These are phyloP conservation scores for Sussaba pulchella DNA, from an alignment of 2,888 invertebrate genomes.

Conservation along the genomic window DNA sequence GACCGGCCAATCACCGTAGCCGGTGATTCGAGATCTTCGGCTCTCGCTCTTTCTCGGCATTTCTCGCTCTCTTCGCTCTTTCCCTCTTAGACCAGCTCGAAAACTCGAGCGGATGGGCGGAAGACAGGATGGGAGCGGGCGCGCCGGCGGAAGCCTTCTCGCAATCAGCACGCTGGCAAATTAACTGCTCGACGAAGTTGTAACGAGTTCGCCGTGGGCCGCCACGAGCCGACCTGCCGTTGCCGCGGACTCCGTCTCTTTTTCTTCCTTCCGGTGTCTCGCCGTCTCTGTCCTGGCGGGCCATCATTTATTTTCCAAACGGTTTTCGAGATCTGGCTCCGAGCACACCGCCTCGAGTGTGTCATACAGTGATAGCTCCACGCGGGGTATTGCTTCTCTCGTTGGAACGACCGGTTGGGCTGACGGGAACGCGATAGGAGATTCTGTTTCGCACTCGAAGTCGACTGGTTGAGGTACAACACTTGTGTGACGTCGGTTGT, in stretches of 20 bases:
- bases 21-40: not conserved
- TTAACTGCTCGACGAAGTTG: slow-evolving; percentile 76
- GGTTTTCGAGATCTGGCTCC: slow-evolving; percentile 43
- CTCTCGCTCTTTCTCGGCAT: not conserved
- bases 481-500: too few species aligned
- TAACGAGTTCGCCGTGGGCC: slow-evolving; percentile 73
- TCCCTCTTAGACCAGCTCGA: slow-evolving; percentile 21
- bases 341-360: slow-evolving; percentile 33
- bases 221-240: slow-evolving; percentile 44
- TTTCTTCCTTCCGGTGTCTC: slow-evolving; percentile 38
- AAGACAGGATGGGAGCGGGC: slow-evolving; percentile 55
- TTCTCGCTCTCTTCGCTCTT: too few species aligned
- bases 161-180: slow-evolving; percentile 76
- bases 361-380: slow-evolving; percentile 39
- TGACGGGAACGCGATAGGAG: slow-evolving; percentile 33
- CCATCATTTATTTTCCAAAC: slow-evolving; percentile 65
- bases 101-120: slow-evolving; percentile 58
- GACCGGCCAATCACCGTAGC: slow-evolving; percentile 19
- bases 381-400: slow-evolving; percentile 1
- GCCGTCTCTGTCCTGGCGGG: slow-evolving; percentile 43
- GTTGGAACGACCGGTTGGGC: slow-evolving; percentile 11
- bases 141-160: slow-evolving; percentile 64
- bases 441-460: not conserved
- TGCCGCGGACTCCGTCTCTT: slow-evolving; percentile 11
- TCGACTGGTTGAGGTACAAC: not conserved